phyloP scores from a whole-genome alignment of 2,888 invertebrate species.

The Erebia epiphron region DNA sequence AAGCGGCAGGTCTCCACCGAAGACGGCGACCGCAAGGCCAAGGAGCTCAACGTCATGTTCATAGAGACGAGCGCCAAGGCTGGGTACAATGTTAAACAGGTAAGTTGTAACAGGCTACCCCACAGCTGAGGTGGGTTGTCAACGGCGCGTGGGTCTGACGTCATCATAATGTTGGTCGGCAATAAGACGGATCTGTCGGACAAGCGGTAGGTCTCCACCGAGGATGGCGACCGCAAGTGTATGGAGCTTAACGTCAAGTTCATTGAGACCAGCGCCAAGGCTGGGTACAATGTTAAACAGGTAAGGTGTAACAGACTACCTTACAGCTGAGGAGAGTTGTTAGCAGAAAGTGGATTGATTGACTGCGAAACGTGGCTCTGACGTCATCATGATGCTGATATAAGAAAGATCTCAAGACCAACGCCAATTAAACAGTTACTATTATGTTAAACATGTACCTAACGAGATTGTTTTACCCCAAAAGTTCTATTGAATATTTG shows the following conservation, averaged over 20 bases:
- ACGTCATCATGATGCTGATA: constrained; percentile 99
- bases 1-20: constrained; percentile 99
- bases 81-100: constrained; percentile 99
- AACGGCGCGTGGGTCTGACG: constrained; percentile 90
- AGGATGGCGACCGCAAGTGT: constrained; percentile 89
- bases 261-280: constrained; percentile 99
- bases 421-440: no score
- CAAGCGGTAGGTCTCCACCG: constrained; percentile 94
- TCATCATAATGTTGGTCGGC: constrained; percentile 99
- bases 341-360: no score
- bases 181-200: constrained; percentile 99
- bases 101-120: constrained; percentile 49
- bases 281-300: constrained; percentile 99
- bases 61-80: constrained; percentile 99
- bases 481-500: no score
- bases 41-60: constrained; percentile 99
- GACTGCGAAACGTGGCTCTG: constrained; percentile 99
- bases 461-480: no score
- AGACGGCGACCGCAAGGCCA: constrained; percentile 99
- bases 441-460: no score
- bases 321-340: constrained; percentile 97
- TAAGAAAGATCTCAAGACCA: constrained; percentile 99
- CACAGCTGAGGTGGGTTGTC: constrained; percentile 93
- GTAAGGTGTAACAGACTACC: constrained; percentile 69
- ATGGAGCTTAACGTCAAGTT: constrained; percentile 99